A percentile compares a stretch with the other conserved stretches of the same genome.
Evolutionary conservation across 1,140 invertebrate species (phyloP).

Genomic region (Argopecten irradians): DNA sequence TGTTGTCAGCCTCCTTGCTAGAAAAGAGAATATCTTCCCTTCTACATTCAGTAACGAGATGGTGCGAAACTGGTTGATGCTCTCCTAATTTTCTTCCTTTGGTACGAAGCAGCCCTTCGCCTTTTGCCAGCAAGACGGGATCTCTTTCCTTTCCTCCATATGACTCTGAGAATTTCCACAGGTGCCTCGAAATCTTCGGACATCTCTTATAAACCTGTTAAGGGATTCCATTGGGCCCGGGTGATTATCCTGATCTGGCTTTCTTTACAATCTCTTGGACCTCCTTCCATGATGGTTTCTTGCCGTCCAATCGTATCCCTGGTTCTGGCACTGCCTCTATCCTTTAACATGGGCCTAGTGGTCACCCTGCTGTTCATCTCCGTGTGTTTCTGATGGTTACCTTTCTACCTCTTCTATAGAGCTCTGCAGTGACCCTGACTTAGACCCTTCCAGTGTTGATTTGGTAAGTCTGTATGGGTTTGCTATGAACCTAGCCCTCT

Average conservation of each 20-base stretch:
- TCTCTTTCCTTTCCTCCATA: constrained; percentile 27
- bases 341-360: too few species aligned
- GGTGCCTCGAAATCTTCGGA: constrained; percentile 20
- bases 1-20: constrained; percentile 35
- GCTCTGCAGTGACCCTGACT: not conserved
- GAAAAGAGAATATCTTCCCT: constrained; percentile 41
- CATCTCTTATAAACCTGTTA: constrained; percentile 41
- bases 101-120: constrained; percentile 44
- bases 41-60: constrained; percentile 43
- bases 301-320: too few species aligned
- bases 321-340: too few species aligned
- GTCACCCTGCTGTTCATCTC: too few species aligned
- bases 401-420: not conserved
- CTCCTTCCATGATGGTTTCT: too few species aligned
- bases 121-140: constrained; percentile 11
- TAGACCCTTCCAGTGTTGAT: too few species aligned
- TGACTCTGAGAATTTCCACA: not conserved
- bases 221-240: constrained; percentile 43
- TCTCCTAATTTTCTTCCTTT: constrained; percentile 38
- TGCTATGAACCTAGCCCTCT: too few species aligned
- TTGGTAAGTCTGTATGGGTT: too few species aligned
- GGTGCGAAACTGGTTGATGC: constrained; percentile 40
- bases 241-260: constrained; percentile 34
- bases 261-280: constrained; percentile 28
- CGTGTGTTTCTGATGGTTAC: not conserved